Base-by-base conservation (phyloP, 2,113 vertebrate genomes). In the Copsychus sechellarum region DNA sequence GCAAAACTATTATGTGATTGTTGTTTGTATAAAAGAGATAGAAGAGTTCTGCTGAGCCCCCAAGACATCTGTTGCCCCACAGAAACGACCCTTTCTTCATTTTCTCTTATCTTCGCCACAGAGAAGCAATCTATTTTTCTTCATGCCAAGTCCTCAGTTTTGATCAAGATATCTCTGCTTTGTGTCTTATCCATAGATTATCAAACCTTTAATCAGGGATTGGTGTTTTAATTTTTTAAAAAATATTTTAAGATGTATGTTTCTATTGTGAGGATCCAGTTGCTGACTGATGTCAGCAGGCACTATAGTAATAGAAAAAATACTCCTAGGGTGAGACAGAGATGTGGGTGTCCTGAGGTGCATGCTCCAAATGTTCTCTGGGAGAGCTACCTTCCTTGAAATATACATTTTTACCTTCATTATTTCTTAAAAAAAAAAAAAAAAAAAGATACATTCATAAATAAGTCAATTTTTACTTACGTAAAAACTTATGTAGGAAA, bases 211-310 rank as follows among this genome's bases (percentile, higher is more conserved):
- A 36, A 24, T 20, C 5, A 61, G 4, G 2, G 13, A 43, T 18
- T 47, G 3, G 1, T 7, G 1, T 36, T 54, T 51, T 14, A 4
- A 19, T 1, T 29, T 15, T 50, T 26, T 21, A 1, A 0, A 2
- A 53, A 50, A 33, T 66, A 25, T 38, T 71, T 88, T 42, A 34
- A 5, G 48, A 64, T 58, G 18, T 33, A 2, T 69, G 6, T 45
- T 88, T 83, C 25, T 4, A 3, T 20, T 61, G 2, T 15, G 31
- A 65, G 12, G 7, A 78, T 50, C 9, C 53, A 54, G 7, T 19
- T 64, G 26, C 48, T 8, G 4, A 57, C 22, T 42, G 18, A 53
- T 8, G 12, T 21, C 64, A 77, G 4, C 28, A 66, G 48, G 4
- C 8, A 31, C 12, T 47, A 26, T 9, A 20, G 4, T 38, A 67